A percentile compares a stretch with the other conserved stretches of the same genome.
Evolutionary conservation across 2,797 vertebrate species (phyloP).

Genomic region (Helostoma temminkii): DNA sequence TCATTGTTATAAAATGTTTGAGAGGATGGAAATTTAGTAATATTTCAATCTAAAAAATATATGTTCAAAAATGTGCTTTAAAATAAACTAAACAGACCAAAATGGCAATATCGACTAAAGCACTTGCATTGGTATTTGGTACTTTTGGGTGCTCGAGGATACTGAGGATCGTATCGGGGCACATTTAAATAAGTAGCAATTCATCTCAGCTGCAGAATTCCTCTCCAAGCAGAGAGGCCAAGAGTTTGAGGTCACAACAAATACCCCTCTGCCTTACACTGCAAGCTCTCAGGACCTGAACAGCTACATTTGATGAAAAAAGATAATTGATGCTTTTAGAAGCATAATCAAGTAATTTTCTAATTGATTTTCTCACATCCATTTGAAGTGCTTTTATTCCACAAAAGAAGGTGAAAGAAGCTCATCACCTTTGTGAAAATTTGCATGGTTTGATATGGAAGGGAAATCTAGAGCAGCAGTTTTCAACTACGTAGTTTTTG

Average conservation of each 20-base stretch:
- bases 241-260: conserved; percentile 19
- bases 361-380: conserved; percentile 19
- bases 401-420: conserved; percentile 6
- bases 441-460: conserved; percentile 52
- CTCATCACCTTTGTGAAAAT: conserved; percentile 29
- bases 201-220: conserved; percentile 43
- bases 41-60: conserved; percentile 27
- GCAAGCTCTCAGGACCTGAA: conserved; percentile 63
- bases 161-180: conserved; percentile 15
- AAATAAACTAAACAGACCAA: conserved; percentile 38
- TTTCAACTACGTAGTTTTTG: conserved; percentile 14
- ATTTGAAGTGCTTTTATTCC: conserved; percentile 64
- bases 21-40: conserved; percentile 32
- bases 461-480: conserved; percentile 2
- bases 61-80: conserved; percentile 44
- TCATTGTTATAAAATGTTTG: conserved; percentile 23
- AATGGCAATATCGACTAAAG: conserved; percentile 5
- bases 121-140: conserved; percentile 20
- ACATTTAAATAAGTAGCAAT: conserved; percentile 34
- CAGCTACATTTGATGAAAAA: conserved; percentile 34
- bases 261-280: conserved; percentile 53
- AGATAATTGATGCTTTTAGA: conserved; percentile 28
- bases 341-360: neutral
- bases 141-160: neutral
- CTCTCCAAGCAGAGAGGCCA: conserved; percentile 27